Evolutionary conservation across 2,113 vertebrate species (phyloP), one percentile per base, ranked within the genome.

Genomic region (Gymnobelideus leadbeateri): DNA sequence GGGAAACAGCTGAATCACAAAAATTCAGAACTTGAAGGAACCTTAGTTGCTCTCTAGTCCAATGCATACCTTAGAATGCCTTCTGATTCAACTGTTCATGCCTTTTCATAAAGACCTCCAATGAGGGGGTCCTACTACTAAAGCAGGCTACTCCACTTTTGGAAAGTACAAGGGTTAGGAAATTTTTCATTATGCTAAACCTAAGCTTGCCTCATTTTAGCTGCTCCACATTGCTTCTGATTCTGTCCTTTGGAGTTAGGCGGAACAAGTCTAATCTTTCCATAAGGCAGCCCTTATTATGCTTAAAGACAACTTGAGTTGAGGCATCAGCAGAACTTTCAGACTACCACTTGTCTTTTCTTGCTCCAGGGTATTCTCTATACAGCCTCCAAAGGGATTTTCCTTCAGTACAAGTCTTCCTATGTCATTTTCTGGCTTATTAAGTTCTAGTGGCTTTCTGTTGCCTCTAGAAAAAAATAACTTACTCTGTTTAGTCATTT

Each of bases 71-170:
- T 51, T 49, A 94, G 84, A 23, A 91, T 90, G 50, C 93, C 8
- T 53, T 37, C 91, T 95, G 54, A 31, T 91, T 90, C 90, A 77
- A 12, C 31, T 91, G 37, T 53, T 92, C 8, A 92, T 92, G 14
- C 61, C 57, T n/a, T 68, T 68, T 31, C 61, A 68, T 16, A 16
- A 37, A 68, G 25, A 68, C 61, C 31, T 68, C 31, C 61, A 77
- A 14, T 77, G 1, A 77, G 61, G 37, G 61, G 37, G n/a, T 77
- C 37, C 61, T 77, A 77, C 4, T 77, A 16, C 5, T 19, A n/a
- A n/a, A 77, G 37, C 31, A 77, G 61, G 61, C 14, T 11, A 77
- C 12, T 61, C 55, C 37, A 16, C 28, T 31, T 68, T 68, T 14
- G 61, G 31, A 77, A 77, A 37, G 14, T 77, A 37, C 37, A 77